These are phyloP conservation scores for Rosalia funebris DNA, from an alignment of 2,888 invertebrate species.

Conservation along the genomic window DNA sequence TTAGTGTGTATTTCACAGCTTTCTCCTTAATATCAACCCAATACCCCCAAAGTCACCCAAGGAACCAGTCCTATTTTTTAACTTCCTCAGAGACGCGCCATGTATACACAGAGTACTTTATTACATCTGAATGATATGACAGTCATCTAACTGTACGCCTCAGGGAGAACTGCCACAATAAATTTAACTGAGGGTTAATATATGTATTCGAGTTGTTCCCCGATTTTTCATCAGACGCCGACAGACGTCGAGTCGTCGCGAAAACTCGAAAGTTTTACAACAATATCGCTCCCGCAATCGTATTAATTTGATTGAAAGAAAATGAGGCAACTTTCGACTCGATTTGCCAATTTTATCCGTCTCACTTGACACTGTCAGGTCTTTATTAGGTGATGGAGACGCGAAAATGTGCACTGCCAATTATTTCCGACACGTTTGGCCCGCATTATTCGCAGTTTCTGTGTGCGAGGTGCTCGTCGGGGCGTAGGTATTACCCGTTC, in stretches of 20 bases:
- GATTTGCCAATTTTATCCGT: slow-evolving; percentile 24
- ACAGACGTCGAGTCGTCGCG: neutral
- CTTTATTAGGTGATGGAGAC: slow-evolving; percentile 18
- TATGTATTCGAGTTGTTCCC: too few relatives aligned
- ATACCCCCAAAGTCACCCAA: too few relatives aligned
- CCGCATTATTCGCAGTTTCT: slow-evolving; percentile 7
- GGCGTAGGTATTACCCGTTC: neutral
- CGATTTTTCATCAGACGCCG: neutral
- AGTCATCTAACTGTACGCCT: too few relatives aligned
- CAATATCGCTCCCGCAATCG: neutral
- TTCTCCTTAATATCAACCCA: too few relatives aligned
- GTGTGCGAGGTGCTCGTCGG: neutral
- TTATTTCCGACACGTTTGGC: slow-evolving; percentile 20
- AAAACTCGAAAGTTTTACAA: neutral
- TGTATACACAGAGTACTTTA: too few relatives aligned
- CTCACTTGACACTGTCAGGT: slow-evolving; percentile 16
- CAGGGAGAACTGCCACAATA: too few relatives aligned
- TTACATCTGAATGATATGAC: too few relatives aligned
- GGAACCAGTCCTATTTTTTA: too few relatives aligned
- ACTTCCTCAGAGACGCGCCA: too few relatives aligned
- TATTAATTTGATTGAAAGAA: slow-evolving; percentile 16
- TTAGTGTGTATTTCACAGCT: too few relatives aligned
- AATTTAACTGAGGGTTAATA: too few relatives aligned
- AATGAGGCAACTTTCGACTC: slow-evolving; percentile 16
- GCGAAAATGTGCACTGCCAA: slow-evolving; percentile 16